phyloP scores from a whole-genome alignment of 2,888 invertebrate species.

The Dioctria rufipes region DNA sequence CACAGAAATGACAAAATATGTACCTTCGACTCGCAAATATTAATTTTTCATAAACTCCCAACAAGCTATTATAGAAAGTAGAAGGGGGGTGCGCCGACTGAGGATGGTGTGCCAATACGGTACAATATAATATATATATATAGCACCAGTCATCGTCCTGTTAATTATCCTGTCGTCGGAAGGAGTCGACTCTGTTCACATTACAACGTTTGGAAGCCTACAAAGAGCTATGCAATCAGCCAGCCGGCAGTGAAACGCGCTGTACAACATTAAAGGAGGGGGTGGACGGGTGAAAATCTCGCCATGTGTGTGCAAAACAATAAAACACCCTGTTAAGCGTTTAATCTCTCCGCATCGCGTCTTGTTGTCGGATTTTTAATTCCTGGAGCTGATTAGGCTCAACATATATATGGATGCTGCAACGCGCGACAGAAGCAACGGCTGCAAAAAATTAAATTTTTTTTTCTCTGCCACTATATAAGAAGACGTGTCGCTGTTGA shows the following conservation, averaged over 20 bases:
- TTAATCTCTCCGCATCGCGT: conserved; percentile 57
- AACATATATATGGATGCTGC: not conserved
- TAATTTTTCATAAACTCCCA: conserved; percentile 55
- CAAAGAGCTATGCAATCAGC: not conserved
- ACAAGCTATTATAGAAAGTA: conserved; percentile 5
- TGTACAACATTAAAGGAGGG: not conserved
- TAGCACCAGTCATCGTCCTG: not conserved
- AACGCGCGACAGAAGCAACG: too few species aligned
- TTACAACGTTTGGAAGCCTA: conserved; percentile 16
- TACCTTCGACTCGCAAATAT: conserved; percentile 54
- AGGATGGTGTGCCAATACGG: conserved; percentile 2
- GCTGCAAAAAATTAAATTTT: too few species aligned
- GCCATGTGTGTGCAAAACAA: conserved; percentile 59
- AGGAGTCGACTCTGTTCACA: conserved; percentile 1
- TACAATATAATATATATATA: not conserved
- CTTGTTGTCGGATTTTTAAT: conserved; percentile 27
- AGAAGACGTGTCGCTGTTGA: conserved; percentile 45
- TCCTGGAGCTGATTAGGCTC: not conserved
- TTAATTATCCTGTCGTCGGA: conserved; percentile 48
- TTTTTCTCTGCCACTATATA: not conserved
- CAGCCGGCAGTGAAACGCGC: not conserved
- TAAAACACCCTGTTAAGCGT: conserved; percentile 60
- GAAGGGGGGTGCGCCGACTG: conserved; percentile 4
- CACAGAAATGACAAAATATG: conserved; percentile 46
- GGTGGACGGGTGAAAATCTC: conserved; percentile 53